A percentile compares a stretch with the other conserved stretches of the same genome.
These are phyloP conservation scores for Oriolus oriolus DNA, from an alignment of 2,113 vertebrate genomes.

Conservation along the genomic window DNA sequence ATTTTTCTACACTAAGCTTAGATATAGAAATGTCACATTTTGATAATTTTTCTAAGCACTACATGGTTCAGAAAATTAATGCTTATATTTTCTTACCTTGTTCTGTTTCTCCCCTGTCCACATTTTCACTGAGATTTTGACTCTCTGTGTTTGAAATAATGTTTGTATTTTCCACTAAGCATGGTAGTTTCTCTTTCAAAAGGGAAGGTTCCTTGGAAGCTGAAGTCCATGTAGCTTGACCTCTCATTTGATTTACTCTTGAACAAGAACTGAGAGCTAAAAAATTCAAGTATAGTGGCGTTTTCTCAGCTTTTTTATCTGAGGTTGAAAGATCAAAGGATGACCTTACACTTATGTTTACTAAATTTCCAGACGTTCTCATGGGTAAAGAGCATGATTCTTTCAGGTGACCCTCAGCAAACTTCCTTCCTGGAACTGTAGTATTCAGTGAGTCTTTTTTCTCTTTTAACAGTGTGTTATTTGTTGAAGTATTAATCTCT, in stretches of 20 bases:
- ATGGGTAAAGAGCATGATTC: conserved; percentile 59
- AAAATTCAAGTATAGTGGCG: conserved; percentile 43
- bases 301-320: conserved; percentile 72
- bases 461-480: conserved; percentile 43
- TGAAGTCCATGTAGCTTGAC: conserved; percentile 46
- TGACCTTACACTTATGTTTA: conserved; percentile 65
- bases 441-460: conserved; percentile 27
- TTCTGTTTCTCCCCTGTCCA: neutral
- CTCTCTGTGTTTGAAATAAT: neutral
- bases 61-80: neutral
- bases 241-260: conserved; percentile 69
- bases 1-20: neutral
- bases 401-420: conserved; percentile 62
- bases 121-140: conserved; percentile 15
- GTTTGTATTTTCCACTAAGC: conserved; percentile 45
- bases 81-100: conserved; percentile 60
- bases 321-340: conserved; percentile 70
- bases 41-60: neutral
- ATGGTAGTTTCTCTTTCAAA: conserved; percentile 46
- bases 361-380: conserved; percentile 61
- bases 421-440: conserved; percentile 49
- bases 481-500: conserved; percentile 34
- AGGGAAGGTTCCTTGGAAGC: conserved; percentile 30
- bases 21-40: neutral
- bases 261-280: conserved; percentile 42